Base-by-base conservation (phyloP, 2,797 vertebrate genomes). In the Chanos chanos region DNA sequence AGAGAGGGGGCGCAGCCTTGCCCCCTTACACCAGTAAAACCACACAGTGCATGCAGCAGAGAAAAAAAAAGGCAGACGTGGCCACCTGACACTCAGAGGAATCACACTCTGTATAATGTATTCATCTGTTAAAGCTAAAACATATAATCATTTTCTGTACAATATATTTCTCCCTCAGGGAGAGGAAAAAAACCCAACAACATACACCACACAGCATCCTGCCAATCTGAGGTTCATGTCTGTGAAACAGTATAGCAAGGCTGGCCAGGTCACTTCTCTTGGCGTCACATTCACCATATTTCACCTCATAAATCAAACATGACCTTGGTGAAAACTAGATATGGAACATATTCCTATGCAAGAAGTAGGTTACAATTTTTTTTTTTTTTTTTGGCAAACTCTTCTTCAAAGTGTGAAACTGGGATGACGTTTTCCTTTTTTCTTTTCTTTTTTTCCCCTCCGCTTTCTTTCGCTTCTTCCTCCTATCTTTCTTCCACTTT, bases 61-160 rank as follows among this genome's bases (percentile, higher is more conserved):
- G 59, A 71, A 56, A 77, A 89, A 87, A 84, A 84, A 89, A 90
- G 88, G 86, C 70, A 77, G 77, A 85, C 77, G n/a, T n/a, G n/a
- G n/a, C n/a, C n/a, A n/a, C n/a, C n/a, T n/a, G n/a, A n/a, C n/a
- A n/a, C n/a, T n/a, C n/a, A n/a, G n/a, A n/a, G n/a, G n/a, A n/a
- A n/a, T n/a, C n/a, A n/a, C n/a, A n/a, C n/a, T n/a, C n/a, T n/a
- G n/a, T n/a, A n/a, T n/a, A n/a, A n/a, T n/a, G n/a, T n/a, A n/a
- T n/a, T n/a, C n/a, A n/a, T n/a, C n/a, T n/a, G n/a, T n/a, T n/a
- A n/a, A n/a, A n/a, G n/a, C n/a, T n/a, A n/a, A n/a, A n/a, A n/a
- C n/a, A n/a, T n/a, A n/a, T n/a, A n/a, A n/a, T n/a, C n/a, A n/a
- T n/a, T n/a, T n/a, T n/a, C n/a, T n/a, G n/a, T n/a, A n/a, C n/a